Evolutionary conservation across 1,140 invertebrate species (phyloP).

Genomic region (Leptinotarsa defecta): DNA sequence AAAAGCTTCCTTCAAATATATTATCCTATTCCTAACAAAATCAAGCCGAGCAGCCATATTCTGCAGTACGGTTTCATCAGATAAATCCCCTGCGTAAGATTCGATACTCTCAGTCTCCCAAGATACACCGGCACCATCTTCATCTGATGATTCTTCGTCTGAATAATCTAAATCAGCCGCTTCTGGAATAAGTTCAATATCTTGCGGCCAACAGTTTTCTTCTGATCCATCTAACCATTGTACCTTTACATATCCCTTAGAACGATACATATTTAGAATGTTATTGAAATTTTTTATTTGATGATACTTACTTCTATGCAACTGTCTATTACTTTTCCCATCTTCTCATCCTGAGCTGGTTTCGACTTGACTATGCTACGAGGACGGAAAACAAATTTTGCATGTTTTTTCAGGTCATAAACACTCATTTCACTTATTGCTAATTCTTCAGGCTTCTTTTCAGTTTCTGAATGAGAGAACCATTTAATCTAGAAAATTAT

Average conservation of each 20-base stretch:
- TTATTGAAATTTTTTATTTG: background rate
- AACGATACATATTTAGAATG: conserved; percentile 10
- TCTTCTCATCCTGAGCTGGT: conserved; percentile 76
- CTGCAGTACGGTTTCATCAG: conserved; percentile 50
- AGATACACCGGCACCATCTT: conserved; percentile 60
- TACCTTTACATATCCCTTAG: conserved; percentile 68
- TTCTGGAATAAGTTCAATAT: conserved; percentile 50
- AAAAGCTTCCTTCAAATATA: conserved; percentile 51
- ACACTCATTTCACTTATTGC: conserved; percentile 86
- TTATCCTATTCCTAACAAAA: conserved; percentile 51
- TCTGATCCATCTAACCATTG: conserved; percentile 86
- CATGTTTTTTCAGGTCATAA: conserved; percentile 94
- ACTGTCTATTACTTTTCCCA: conserved; percentile 86
- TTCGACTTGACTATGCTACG: conserved; percentile 81
- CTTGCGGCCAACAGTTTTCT: conserved; percentile 88
- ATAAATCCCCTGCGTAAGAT: conserved; percentile 51
- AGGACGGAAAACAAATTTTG: conserved; percentile 90
- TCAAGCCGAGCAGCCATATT: conserved; percentile 52
- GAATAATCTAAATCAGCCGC: conserved; percentile 65
- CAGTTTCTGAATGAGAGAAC: conserved; percentile 47
- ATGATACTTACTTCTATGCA: conserved; percentile 73
- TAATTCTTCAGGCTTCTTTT: conserved; percentile 70
- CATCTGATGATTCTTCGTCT: conserved; percentile 62
- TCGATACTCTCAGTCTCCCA: conserved; percentile 84
- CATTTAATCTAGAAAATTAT: conserved; percentile 50